These are phyloP conservation scores for Scaptomyza graminum DNA, from an alignment of 1,140 invertebrate species.

Conservation along the genomic window DNA sequence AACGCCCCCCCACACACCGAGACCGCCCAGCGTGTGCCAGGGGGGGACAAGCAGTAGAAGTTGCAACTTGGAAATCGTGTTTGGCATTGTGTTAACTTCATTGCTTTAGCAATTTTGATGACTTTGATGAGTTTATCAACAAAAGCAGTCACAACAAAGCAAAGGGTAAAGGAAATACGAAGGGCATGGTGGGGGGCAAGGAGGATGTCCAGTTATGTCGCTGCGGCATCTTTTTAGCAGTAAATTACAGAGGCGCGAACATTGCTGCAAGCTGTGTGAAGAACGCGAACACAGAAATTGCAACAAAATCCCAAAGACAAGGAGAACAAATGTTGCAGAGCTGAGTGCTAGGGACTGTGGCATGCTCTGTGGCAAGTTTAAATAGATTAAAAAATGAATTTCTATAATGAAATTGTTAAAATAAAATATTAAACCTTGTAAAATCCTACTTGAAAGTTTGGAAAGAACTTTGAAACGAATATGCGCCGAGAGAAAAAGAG, in stretches of 20 bases:
- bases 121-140: constrained; percentile 80
- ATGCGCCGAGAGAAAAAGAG: not conserved
- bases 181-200: too few species aligned
- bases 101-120: constrained; percentile 62
- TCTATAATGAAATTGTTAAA: too few species aligned
- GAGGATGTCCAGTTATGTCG: constrained; percentile 16
- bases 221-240: constrained; percentile 31
- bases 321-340: not conserved
- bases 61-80: constrained; percentile 57
- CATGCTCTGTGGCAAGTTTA: not conserved
- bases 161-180: not conserved
- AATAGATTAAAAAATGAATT: too few species aligned
- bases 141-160: constrained; percentile 48
- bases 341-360: not conserved
- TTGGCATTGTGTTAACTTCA: constrained; percentile 65
- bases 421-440: too few species aligned
- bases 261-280: constrained; percentile 69
- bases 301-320: not conserved
- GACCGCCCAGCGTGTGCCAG: constrained; percentile 29
- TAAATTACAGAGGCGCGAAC: constrained; percentile 80
- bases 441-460: too few species aligned
- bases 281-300: constrained; percentile 18
- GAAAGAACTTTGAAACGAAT: too few species aligned
- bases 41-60: not conserved
- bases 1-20: constrained; percentile 46